Evolutionary conservation across 2,113 vertebrate species (phyloP), one percentile per base, ranked within the genome.

Genomic region (Aleadryas rufinucha): DNA sequence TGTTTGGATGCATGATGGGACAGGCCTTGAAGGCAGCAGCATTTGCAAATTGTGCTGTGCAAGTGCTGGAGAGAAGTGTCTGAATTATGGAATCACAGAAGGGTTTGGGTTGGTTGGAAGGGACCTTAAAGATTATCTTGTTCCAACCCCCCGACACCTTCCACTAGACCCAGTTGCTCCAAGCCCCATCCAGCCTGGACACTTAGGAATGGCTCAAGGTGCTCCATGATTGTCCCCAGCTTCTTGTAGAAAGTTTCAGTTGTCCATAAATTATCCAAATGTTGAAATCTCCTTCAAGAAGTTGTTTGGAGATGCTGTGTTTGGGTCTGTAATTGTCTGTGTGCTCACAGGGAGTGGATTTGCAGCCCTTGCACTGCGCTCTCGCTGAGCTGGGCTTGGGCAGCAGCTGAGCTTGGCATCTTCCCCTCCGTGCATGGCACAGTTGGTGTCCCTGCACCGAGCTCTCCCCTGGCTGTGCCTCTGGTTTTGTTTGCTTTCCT

Each of bases 391-490:
- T 42, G 76, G 65, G 17, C 42, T 35, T n/a, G 42, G 63, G 39
- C 59, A 66, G 19, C 47, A 49, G 60, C 31, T 60, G 64, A 41
- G 50, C 41, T 78, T 24, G 57, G 63, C 21, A 1, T 14, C 45
- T 27, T 44, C n/a, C 5, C 50, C 19, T 45, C 9, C 1, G 0
- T 1, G 2, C 6, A 0, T 45, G 35, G 45, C 8, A 2, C 19
- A 17, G 33, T 16, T 24, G 57, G 31, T 60, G 59, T 41, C 63
- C 59, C 84, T 69, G 53, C 1, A 0, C 44, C 0, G 0, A 37
- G 37, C 89, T 41, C 26, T 45, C 22, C 59, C 30, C 72, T 1
- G 2, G 27, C 64, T 19, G 5, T 41, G 80, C 64, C 64, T 54
- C 72, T 42, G 71, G 3, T 6, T 68, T 35, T 26, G 39, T 19